A percentile compares a stretch with the other conserved stretches of the same genome.
Conservation (phyloP, 2,113 vertebrate species). For the Misgurnus mizolepis region DNA sequence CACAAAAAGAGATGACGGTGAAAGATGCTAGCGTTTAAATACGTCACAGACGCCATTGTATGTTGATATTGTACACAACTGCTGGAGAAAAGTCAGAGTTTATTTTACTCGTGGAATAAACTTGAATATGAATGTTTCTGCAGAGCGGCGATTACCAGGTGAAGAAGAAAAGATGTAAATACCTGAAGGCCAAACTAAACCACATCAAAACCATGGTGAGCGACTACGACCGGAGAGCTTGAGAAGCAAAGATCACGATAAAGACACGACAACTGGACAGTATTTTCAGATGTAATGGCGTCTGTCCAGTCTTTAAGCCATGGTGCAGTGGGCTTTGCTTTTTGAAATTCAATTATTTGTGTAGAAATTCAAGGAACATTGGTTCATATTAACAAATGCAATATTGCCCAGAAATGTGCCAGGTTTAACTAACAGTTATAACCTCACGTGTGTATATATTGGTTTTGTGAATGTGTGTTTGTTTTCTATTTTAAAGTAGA, state of each 20-base stretch:
- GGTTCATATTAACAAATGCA: not conserved
- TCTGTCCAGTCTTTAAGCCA: not conserved
- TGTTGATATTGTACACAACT: not conserved
- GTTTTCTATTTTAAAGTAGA: not conserved
- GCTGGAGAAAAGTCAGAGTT: no score
- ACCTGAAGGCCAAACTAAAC: constrained; percentile 82
- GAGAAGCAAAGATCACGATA: constrained; percentile 21
- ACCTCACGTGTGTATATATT: not conserved
- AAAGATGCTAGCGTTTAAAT: not conserved
- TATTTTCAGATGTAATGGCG: not conserved
- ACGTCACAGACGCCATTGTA: not conserved
- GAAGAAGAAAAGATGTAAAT: constrained; percentile 82
- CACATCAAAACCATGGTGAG: constrained; percentile 88
- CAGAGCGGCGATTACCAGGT: constrained; percentile 80
- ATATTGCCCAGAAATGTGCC: not conserved
- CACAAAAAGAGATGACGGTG: not conserved
- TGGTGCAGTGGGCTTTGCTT: not conserved
- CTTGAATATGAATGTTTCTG: not conserved
- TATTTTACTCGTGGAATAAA: no score
- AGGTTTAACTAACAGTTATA: not conserved
- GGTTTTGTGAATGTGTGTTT: not conserved
- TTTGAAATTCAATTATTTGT: not conserved
- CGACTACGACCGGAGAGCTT: constrained; percentile 75
- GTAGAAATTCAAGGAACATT: not conserved
- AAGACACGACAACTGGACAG: not conserved